Base-by-base conservation (phyloP, 1,140 invertebrate species). In the Glomeris maerens region DNA sequence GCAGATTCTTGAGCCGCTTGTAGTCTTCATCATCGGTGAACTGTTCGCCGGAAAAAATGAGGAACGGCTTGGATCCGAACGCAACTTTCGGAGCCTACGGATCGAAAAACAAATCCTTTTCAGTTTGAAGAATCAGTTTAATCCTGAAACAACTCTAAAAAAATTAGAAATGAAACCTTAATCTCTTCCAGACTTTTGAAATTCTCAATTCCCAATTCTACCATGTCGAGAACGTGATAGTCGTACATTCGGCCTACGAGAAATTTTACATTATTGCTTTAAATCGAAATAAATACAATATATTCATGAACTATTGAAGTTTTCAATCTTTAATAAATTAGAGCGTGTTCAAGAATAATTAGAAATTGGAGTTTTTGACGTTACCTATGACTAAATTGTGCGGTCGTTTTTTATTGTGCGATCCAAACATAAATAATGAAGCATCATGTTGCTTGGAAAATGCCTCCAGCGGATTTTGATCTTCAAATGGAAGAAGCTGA, bases 361-460 rank as follows among this genome's bases (percentile, higher is more conserved):
- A n/a, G 26, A 13, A 52, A 53, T 41, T 20, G 23, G 21, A 21
- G n/a, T 28, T n/a, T 51, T 10, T 20, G 25, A 28, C 23, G 59
- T 62, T 62, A 74, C 88, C 91, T 52, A 97, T 66, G 27, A 95
- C 69, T 40, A 98, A 64, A 71, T 95, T 96, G 61, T 97, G 78
- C 1, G 94, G 93, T 21, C 91, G 72, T 66, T 98, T 98, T 68
- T 98, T 98, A 46, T 77, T 85, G 55, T 90, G 81, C n/a, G 81
- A 86, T 20, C 79, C 86, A 63, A 94, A 84, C 47, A 84, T 74
- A 71, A 98, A 98, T 25, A 96, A 64, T 1, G 91, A 78, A 20
- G 84, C 74, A 67, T 97, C 88, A 62, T 82, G 78, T 66, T 94
- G 95, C 58, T 77, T 75, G 23, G 81, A 79, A 58, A 96, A 79